These are phyloP conservation scores for Phalloptychus januarius DNA, from an alignment of 2,797 vertebrate genomes.

Conservation along the genomic window DNA sequence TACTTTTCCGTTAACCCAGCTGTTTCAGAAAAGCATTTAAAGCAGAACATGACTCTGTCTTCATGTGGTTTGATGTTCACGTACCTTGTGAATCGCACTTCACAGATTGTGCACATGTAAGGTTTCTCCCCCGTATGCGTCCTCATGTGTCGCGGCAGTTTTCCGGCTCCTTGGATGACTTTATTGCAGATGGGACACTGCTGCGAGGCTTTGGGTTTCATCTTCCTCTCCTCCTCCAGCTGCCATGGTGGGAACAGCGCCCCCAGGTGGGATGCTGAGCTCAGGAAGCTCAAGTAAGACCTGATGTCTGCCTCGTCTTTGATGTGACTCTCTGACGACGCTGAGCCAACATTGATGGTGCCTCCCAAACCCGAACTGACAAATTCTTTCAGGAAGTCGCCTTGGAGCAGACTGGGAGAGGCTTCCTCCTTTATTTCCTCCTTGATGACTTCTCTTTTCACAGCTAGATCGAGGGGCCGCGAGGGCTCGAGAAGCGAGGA, in stretches of 20 bases:
- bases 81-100: constrained; percentile 98
- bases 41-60: constrained; percentile 14
- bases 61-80: constrained; percentile 33
- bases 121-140: constrained; percentile 99
- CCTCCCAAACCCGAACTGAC: constrained; percentile 80
- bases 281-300: constrained; percentile 94
- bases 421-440: constrained; percentile 94
- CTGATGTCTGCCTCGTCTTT: constrained; percentile 94
- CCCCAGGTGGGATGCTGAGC: constrained; percentile 90
- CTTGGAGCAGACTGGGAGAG: constrained; percentile 83
- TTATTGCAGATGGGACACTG: constrained; percentile 99
- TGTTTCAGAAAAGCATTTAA: constrained; percentile 35
- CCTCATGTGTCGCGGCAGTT: constrained; percentile 97
- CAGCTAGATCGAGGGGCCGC: constrained; percentile 90
- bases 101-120: constrained; percentile 98
- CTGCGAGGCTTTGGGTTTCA: constrained; percentile 98
- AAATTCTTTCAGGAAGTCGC: constrained; percentile 93
- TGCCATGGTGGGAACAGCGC: constrained; percentile 95
- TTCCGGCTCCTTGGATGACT: constrained; percentile 97
- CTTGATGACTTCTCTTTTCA: constrained; percentile 95
- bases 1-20: constrained; percentile 53
- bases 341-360: constrained; percentile 55
- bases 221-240: constrained; percentile 95
- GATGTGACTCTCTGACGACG: constrained; percentile 75
- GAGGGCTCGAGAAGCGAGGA: constrained; percentile 74